These are phyloP conservation scores for Bombylius major DNA, from an alignment of 2,888 invertebrate genomes.

Conservation along the genomic window DNA sequence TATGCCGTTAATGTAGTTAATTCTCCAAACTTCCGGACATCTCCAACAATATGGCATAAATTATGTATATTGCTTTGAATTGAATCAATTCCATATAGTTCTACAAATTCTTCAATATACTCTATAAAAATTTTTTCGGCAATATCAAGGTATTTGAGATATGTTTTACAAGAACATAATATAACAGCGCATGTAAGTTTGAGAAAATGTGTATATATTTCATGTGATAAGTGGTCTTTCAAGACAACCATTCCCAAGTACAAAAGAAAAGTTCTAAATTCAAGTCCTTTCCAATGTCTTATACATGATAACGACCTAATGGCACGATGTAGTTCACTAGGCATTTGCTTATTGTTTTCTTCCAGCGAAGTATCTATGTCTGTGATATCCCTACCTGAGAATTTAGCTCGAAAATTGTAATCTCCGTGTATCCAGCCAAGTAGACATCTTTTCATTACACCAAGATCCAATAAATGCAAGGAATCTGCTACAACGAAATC, in stretches of 20 bases:
- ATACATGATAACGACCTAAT: slow-evolving; percentile 14
- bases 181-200: slow-evolving; percentile 7
- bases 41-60: too few species aligned
- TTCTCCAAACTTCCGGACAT: too few species aligned
- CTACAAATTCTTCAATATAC: slow-evolving; percentile 8
- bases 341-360: slow-evolving; percentile 11
- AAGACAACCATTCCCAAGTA: slow-evolving; percentile 16
- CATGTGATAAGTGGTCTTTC: slow-evolving; percentile 10
- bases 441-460: slow-evolving; percentile 12
- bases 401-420: slow-evolving; percentile 12
- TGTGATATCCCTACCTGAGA: too few species aligned
- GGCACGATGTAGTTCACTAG: slow-evolving; percentile 12
- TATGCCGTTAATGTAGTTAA: too few species aligned
- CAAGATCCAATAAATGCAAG: slow-evolving; percentile 17
- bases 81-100: too few species aligned
- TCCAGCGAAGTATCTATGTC: neutral
- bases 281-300: slow-evolving; percentile 17
- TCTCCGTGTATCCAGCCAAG: slow-evolving; percentile 13
- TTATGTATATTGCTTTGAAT: too few species aligned
- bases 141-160: slow-evolving; percentile 11
- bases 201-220: slow-evolving; percentile 11
- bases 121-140: slow-evolving; percentile 13
- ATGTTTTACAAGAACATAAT: neutral
- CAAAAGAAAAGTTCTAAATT: slow-evolving; percentile 16
- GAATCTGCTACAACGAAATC: slow-evolving; percentile 17